These are phyloP conservation scores for Lycaon pictus DNA, from an alignment of 2,113 vertebrate species.

Conservation along the genomic window DNA sequence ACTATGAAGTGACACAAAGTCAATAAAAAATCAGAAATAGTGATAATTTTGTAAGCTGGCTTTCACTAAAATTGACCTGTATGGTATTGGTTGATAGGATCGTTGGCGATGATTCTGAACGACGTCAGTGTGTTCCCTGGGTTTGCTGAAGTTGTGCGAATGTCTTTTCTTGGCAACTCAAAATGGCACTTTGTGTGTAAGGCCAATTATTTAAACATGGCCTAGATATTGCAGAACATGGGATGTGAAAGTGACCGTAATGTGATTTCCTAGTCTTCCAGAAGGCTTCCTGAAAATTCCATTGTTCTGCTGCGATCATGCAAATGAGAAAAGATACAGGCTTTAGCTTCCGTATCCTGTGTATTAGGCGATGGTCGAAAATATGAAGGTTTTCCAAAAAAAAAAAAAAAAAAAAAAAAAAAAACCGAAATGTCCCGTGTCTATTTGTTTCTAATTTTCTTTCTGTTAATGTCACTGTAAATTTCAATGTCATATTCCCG, in stretches of 20 bases:
- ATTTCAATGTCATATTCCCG: slow-evolving; percentile 90
- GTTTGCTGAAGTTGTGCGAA: slow-evolving; percentile 19
- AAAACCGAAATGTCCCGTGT: slow-evolving; percentile 42
- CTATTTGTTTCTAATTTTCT: slow-evolving; percentile 80
- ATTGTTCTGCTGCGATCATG: slow-evolving; percentile 26
- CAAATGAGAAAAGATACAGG: slow-evolving; percentile 37
- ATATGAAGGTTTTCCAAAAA: slow-evolving; percentile 56
- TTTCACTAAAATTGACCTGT: neutral
- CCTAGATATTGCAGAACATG: neutral
- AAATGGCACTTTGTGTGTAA: slow-evolving; percentile 37
- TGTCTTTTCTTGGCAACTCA: slow-evolving; percentile 40
- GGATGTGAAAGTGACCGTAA: neutral
- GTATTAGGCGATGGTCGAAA: slow-evolving; percentile 70
- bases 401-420: neutral
- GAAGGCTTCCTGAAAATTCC: slow-evolving; percentile 19
- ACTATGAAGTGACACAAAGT: slow-evolving; percentile 59
- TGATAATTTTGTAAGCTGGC: slow-evolving; percentile 59
- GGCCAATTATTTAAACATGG: slow-evolving; percentile 66
- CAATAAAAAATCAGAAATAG: slow-evolving; percentile 53
- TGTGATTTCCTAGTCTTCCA: slow-evolving; percentile 7
- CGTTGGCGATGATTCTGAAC: slow-evolving; percentile 5
- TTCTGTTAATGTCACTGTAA: slow-evolving; percentile 90
- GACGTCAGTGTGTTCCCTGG: neutral
- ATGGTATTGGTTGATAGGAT: neutral
- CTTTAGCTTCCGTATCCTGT: neutral